Evolutionary conservation across 2,888 invertebrate species (phyloP), one percentile per base, ranked within the genome.

Genomic region (Acanthopleura granulata): DNA sequence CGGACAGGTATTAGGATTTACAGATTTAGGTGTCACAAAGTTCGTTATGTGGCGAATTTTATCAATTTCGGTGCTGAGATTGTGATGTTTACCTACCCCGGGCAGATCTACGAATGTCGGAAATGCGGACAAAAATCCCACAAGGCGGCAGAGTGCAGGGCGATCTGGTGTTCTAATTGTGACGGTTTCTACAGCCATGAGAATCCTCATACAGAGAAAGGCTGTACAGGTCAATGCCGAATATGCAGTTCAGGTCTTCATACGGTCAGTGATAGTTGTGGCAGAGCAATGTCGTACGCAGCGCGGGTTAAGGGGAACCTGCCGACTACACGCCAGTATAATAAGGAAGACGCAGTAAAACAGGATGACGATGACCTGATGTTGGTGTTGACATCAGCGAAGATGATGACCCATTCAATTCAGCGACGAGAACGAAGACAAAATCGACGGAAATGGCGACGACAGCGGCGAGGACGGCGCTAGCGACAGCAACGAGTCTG

Each of bases 131-230:
- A 57, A 22, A 22, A 22, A n/a, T 57, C 57, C 3, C 57, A 57
- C 57, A 57, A 57, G 22, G 57, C 57, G n/a, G n/a, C n/a, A 57
- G 57, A 57, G 22, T 57, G 57, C 12, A 57, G 57, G 57, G 57
- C 57, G 4, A 3, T 22, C 6, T 57, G 57, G 57, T 57, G 57
- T 57, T 18, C 18, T n/a, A 57, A 57, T 12, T 57, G 57, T 12
- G 18, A 18, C 22, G 57, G 57, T n/a, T 57, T 57, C 22, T n/a
- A 3, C 18, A 3, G 3, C 57, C 57, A 57, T 57, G 57, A 57
- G 22, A 57, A 57, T 22, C 57, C 57, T 22, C 57, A 57, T 22
- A 57, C 22, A 18, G n/a, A 57, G 22, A 22, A 18, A 12, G 22
- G 12, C 22, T 57, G 57, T 57, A 22, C 18, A n/a, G 12, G 4